Base-by-base conservation (phyloP, 1,140 invertebrate species). In the Telenomus remus region DNA sequence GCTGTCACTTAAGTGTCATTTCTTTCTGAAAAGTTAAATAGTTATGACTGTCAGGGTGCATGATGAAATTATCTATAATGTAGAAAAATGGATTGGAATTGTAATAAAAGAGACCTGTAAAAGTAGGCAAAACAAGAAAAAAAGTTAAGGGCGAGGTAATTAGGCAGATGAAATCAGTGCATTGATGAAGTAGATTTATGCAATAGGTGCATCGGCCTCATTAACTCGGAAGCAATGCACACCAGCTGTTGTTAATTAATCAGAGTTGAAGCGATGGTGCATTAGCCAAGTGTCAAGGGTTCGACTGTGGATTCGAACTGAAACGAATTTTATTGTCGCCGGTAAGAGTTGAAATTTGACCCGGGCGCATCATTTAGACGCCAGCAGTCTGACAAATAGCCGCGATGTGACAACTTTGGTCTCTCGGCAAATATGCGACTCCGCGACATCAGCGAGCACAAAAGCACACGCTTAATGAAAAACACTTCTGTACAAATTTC, bases 231-330 rank as follows among this genome's bases (percentile, higher is more conserved):
- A 75, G 56, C 64, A 63, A 15, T 61, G 51, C 63, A 42, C 55
- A 50, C 37, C 79, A 82, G 79, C 77, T 80, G 77, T 57, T 78
- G 61, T 74, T 76, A 74, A 81, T 81, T 81, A 78, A 80, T 80
- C 76, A 76, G 69, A 46, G 65, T 56, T 55, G 11, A 60, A 54
- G 19, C 60, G 56, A 42, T 57, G 61, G 61, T 60, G 61, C 73
- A 76, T 76, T 71, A 71, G 66, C 51, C 57, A 68, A 59, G 61
- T 66, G 66, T 61, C 68, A 68, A 76, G 71, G 74, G 27, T 56
- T 57, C 42, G 50, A 57, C 39, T 70, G 19, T 27, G 27, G 49
- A 70, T 66, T 66, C 51, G 46, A 64, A 15, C 48, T 15, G 19
- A 59, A 13, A 53, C 66, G 48, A 63, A 46, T 42, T 0, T 39